Evolutionary conservation across 2,797 vertebrate species (phyloP).

Genomic region (Pipistrellus pipistrellus): DNA sequence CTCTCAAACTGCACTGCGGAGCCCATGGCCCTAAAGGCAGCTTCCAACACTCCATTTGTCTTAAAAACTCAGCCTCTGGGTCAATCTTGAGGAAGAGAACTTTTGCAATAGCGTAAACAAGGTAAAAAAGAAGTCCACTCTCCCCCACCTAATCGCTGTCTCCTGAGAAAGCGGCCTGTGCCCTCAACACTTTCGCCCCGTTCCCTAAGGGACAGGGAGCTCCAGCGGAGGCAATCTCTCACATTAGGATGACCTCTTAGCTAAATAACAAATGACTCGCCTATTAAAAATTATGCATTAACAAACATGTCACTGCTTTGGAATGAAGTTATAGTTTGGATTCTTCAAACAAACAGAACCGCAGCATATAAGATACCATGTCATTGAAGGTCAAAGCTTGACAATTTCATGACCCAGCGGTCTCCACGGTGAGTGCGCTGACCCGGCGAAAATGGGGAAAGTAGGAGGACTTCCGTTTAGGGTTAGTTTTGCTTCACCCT

Average conservation of each 20-base stretch:
- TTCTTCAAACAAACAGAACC: neutral
- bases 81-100: neutral
- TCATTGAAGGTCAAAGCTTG: neutral
- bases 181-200: neutral
- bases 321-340: neutral
- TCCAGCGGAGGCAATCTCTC: neutral
- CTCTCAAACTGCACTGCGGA: accelerated
- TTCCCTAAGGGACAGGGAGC: accelerated
- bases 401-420: too few species aligned
- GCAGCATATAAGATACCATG: accelerated
- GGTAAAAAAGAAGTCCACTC: neutral
- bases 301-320: neutral
- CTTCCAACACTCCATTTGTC: neutral
- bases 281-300: neutral
- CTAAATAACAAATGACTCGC: too few species aligned
- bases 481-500: neutral
- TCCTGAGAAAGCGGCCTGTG: neutral
- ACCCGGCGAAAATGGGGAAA: neutral
- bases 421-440: neutral
- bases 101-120: neutral
- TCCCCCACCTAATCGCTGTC: neutral
- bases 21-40: neutral
- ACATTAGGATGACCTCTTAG: neutral
- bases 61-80: neutral
- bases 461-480: neutral